Evolutionary conservation across 2,888 invertebrate species (phyloP), one percentile per base, ranked within the genome.

Genomic region (Ormyrus thymus): DNA sequence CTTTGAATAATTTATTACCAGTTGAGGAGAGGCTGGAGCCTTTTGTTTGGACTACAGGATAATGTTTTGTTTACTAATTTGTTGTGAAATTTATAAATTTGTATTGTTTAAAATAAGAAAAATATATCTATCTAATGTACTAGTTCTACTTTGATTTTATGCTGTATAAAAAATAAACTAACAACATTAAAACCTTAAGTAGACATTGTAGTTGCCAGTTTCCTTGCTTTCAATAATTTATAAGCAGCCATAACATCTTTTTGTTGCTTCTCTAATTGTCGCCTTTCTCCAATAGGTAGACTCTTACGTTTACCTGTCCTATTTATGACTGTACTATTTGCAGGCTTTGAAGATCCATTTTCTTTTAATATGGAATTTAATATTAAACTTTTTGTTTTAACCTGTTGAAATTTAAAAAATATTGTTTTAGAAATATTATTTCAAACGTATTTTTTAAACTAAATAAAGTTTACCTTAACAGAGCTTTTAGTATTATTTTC

Each of bases 21-120:
- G 92, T 95, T 66, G 95, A 95, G 15, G 95, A 97, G 84, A 92
- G 96, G 11, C 90, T 98, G 58, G 96, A 97, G 87, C 96, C 97
- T 0, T 97, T 98, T 87, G 94, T 96, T 0, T 97, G 97, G 97
- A 95, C 94, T n/a, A 95, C 95, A 10, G 94, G 95, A 84, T 92
- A 87, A 84, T 83, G 4, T 68, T 79, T 51, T 72, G n/a, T 58
- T 78, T 68, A 56, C 59, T 48, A 58, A 58, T 59, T 29, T 58
- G 58, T 66, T 75, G 29, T 48, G 62, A 73, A 3, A 50, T 74
- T 80, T 68, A 50, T 56, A 53, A 43, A 59, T 43, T 56, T 75
- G 43, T 68, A 78, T 53, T 76, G 64, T 77, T 76, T 61, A 73
- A 70, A 78, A 45, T 65, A 76, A 59, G 29, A 79, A 78, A 75